Evolutionary conservation across 2,113 vertebrate species (phyloP).

Genomic region (Malurus cyaneus): DNA sequence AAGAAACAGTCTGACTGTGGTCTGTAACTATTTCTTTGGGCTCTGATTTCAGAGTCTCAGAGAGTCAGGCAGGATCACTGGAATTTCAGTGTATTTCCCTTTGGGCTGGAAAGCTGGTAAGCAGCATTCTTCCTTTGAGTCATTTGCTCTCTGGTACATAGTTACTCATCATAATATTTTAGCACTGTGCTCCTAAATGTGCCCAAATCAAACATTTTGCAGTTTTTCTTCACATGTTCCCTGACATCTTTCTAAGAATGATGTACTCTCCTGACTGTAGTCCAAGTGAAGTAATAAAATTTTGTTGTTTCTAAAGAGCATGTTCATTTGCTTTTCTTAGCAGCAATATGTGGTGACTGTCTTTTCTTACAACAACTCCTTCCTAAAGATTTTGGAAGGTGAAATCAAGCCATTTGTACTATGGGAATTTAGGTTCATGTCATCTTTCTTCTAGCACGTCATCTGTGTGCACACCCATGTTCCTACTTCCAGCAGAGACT

Average conservation of each 20-base stretch:
- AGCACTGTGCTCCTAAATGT: neutral
- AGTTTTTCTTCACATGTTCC: neutral
- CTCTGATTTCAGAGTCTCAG: neutral
- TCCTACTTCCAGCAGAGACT: neutral
- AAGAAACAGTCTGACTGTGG: neutral
- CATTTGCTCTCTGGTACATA: neutral
- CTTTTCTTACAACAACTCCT: neutral
- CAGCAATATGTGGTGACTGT: neutral
- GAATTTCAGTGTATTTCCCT: neutral
- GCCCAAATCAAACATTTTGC: neutral
- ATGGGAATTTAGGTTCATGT: neutral
- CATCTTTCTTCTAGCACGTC: neutral
- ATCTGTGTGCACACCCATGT: neutral
- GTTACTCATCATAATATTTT: neutral
- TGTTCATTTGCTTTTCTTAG: neutral
- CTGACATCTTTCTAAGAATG: neutral
- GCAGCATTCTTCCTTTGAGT: neutral
- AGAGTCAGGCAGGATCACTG: neutral
- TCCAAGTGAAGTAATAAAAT: constrained; percentile 37
- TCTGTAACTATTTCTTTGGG: neutral
- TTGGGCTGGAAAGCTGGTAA: neutral
- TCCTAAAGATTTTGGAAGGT: neutral
- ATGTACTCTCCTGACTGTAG: neutral
- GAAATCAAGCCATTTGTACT: neutral
- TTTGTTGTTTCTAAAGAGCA: neutral